Evolutionary conservation across 2,888 invertebrate genomes (phyloP), one percentile per base, ranked within the genome.

Genomic region (Belgica antarctica): DNA sequence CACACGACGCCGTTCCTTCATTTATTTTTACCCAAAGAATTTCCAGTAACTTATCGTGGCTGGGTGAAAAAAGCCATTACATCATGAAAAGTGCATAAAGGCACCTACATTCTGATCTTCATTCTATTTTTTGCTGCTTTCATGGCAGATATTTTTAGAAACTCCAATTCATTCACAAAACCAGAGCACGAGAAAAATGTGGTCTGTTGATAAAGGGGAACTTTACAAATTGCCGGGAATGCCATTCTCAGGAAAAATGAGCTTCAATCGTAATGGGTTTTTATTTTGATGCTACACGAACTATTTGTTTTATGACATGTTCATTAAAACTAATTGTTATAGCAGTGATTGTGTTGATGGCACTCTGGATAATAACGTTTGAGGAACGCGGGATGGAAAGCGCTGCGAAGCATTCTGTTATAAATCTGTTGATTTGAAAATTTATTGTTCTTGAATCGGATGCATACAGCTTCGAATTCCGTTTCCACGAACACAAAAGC

Each of bases 321-420:
- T 68, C 68, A 57, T 68, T 68, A 68, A 57, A 68, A 24, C 68
- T 68, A 27, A 68, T 68, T 68, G 68, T 68, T 19, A 68, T 68
- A 31, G 68, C 34, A 15, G 31, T 34, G 47, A 68, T 68, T 57
- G 68, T 46, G 59, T 25, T 59, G 52, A 52, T 52, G 22, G 52
- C 17, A 52, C 22, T 52, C 22, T 22, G 12, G 7, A 31, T 31
- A 5, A 31, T n/a, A 4, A 5, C 22, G 19, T 22, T 22, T 17
- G 19, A 22, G 17, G 19, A 52, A 3, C 22, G 52, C 22, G 52
- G 17, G 19, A 52, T 8, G 12, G 52, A 52, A 52, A 52, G 8
- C 12, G 17, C 7, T 17, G 41, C 15, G 17, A 22, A 17, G 19
- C 41, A n/a, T 41, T 41, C 10, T n/a, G n/a, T n/a, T n/a, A 41